Base-by-base conservation (phyloP, 1,140 invertebrate genomes). In the Pemphigus obesinymphae region DNA sequence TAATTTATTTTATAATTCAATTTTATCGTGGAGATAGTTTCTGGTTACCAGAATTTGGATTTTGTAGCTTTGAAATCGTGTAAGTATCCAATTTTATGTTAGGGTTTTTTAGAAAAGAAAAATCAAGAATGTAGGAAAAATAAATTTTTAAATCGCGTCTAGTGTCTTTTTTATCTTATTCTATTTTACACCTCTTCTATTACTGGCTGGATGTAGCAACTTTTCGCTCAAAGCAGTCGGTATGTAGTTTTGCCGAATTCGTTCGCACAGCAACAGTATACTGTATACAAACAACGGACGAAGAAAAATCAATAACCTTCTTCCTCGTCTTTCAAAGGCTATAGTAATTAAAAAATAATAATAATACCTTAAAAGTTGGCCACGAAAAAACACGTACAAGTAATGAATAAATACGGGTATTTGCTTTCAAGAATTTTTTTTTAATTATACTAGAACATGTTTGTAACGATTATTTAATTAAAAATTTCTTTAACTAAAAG, bases 251-350 rank as follows among this genome's bases (percentile, higher is more conserved):
- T 8, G 2, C 23, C 23, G 15, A 72, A 72, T 29, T 48, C 68
- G 68, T 72, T 72, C 68, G 15, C 23, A 72, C 68, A 48, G 68
- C 68, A 72, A 72, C 68, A 72, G 43, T 29, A n/a, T n/a, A n/a
- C n/a, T n/a, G n/a, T n/a, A n/a, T n/a, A 48, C 43, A 72, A 72
- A 72, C 68, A 48, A 48, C 68, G 48, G 68, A 72, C 68, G 23
- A 48, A 48, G 43, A 48, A 72, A 72, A 72, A 72, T 72, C 68
- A 72, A 72, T 72, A 72, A 72, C 68, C 40, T 29, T 48, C 43
- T 48, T 72, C 7, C 68, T 48, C 68, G 43, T 72, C 40, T 72
- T 72, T 72, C 40, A 72, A 72, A 72, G 43, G 17, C 43, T 2
- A 6, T 11, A 29, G 43, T 72, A 72, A 72, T 72, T 72, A 72